These are phyloP conservation scores for Phenganax stokvisi DNA, from an alignment of 92 coral and sea anemone genomes.

Conservation along the genomic window DNA sequence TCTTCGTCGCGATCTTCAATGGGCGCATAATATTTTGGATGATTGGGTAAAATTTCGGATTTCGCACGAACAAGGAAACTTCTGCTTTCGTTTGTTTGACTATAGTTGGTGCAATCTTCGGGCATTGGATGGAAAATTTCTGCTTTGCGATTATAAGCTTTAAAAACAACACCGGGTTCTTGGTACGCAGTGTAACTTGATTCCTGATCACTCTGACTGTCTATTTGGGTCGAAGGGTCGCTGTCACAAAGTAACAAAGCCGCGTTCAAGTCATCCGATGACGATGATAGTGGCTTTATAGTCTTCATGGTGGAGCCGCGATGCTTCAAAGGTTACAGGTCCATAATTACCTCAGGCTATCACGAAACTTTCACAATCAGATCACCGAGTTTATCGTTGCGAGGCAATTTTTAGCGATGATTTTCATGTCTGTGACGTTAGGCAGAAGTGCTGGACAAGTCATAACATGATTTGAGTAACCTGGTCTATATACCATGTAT, in stretches of 20 bases:
- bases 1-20: neutral
- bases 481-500: too few species aligned
- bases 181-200: slow-evolving; percentile 4
- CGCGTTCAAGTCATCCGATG: neutral
- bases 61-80: neutral
- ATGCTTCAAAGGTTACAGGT: too few species aligned
- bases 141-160: neutral
- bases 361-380: too few species aligned
- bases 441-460: too few species aligned
- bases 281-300: neutral
- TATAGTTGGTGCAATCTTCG: neutral
- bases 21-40: neutral
- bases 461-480: too few species aligned
- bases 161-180: neutral
- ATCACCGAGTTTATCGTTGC: too few species aligned
- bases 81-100: neutral
- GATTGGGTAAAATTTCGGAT: neutral
- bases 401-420: too few species aligned
- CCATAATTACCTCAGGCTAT: too few species aligned
- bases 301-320: neutral
- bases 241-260: neutral
- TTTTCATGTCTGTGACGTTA: too few species aligned
- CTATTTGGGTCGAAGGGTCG: neutral
- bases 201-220: neutral
- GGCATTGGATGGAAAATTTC: neutral